phyloP scores from a whole-genome alignment of 2,113 vertebrate genomes.

The Corythoichthys intestinalis region DNA sequence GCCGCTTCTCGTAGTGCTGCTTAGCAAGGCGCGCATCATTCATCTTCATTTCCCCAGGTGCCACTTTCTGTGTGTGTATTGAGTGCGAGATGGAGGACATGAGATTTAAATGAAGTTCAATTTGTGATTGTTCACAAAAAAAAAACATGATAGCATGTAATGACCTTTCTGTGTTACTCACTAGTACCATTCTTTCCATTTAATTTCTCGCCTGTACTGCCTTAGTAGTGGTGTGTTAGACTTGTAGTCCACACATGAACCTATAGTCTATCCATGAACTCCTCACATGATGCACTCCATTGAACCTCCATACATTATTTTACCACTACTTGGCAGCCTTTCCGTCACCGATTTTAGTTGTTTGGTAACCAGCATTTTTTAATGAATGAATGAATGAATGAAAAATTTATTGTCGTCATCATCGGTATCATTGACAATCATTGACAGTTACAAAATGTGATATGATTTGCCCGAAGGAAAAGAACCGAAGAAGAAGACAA shows the following conservation, averaged over 20 bases:
- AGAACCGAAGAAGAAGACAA: no score
- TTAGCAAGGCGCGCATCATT: constrained; percentile 51
- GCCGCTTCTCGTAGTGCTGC: constrained; percentile 37
- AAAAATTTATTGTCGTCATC: no score
- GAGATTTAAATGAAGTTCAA: constrained; percentile 20
- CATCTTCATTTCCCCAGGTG: constrained; percentile 62
- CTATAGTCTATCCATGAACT: constrained; percentile 35
- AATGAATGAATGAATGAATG: no score
- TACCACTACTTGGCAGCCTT: constrained; percentile 2
- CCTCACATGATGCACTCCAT: constrained; percentile 32
- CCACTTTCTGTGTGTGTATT: constrained; percentile 1
- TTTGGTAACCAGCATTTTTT: not conserved
- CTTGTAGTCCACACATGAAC: not conserved
- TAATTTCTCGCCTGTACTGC: constrained; percentile 11
- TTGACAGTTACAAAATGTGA: no score
- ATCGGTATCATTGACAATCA: no score
- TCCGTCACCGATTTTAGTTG: constrained; percentile 1
- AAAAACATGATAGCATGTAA: constrained; percentile 17
- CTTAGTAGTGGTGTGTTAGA: constrained; percentile 24
- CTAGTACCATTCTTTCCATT: not conserved
- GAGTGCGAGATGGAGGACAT: constrained; percentile 6
- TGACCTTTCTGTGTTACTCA: constrained; percentile 22
- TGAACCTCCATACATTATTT: constrained; percentile 11
- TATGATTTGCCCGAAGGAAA: no score
- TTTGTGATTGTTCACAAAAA: constrained; percentile 15